Evolutionary conservation across 2,113 vertebrate species (phyloP).

Genomic region (Oncorhynchus masou): DNA sequence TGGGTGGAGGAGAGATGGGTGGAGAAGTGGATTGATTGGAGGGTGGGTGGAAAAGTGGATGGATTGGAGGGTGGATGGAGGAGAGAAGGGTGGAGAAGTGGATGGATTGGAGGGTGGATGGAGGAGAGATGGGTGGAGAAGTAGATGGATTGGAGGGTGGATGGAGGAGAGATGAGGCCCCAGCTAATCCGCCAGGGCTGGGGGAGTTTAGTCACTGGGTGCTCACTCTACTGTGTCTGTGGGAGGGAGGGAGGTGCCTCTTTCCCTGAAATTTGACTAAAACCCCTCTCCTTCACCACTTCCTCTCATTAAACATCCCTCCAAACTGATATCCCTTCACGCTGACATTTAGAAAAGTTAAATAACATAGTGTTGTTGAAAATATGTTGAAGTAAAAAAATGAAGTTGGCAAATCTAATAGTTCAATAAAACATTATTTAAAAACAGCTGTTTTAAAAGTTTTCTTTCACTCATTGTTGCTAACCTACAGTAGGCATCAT

Average conservation of each 20-base stretch:
- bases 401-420: not conserved
- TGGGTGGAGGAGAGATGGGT: too few species aligned
- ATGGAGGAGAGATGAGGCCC: slow-evolving; percentile 39
- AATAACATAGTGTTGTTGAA: not conserved
- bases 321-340: too few species aligned
- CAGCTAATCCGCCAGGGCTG: slow-evolving; percentile 28
- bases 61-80: slow-evolving; percentile 23
- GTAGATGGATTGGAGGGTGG: not conserved
- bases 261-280: slow-evolving; percentile 65
- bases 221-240: slow-evolving; percentile 28
- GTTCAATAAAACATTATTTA: not conserved
- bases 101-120: slow-evolving; percentile 35
- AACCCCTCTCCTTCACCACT: slow-evolving; percentile 41
- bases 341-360: not conserved
- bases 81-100: slow-evolving; percentile 36
- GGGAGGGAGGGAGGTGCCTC: slow-evolving; percentile 28
- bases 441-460: not conserved
- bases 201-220: slow-evolving; percentile 49
- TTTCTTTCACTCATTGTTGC: too few species aligned
- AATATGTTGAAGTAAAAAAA: not conserved
- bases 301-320: slow-evolving; percentile 1
- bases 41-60: too few species aligned
- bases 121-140: slow-evolving; percentile 5
- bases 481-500: not conserved
- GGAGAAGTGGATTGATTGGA: too few species aligned